Percentiles rank a stretch among this genome's conserved stretches.
These are phyloP conservation scores for Odocoileus virginianus DNA, from an alignment of 2,113 vertebrate genomes.

Conservation along the genomic window DNA sequence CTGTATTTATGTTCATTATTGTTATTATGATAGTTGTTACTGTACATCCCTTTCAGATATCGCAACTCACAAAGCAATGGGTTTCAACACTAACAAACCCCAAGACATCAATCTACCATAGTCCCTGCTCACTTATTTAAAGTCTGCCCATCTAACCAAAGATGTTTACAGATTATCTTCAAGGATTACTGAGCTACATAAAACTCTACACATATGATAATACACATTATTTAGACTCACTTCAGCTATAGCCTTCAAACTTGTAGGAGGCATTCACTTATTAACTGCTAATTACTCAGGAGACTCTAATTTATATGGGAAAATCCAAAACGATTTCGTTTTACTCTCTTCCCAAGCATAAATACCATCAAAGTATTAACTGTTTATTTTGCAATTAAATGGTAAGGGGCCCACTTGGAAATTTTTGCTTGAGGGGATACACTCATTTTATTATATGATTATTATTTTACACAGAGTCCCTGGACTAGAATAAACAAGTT, in stretches of 20 bases:
- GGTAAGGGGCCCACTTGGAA: constrained; percentile 48
- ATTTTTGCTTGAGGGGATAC: constrained; percentile 50
- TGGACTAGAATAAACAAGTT: constrained; percentile 45
- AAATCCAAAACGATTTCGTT: constrained; percentile 61
- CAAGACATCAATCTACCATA: neutral
- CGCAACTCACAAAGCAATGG: neutral
- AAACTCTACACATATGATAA: neutral
- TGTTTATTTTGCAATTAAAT: constrained; percentile 57
- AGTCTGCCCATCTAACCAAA: neutral
- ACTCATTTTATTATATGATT: neutral
- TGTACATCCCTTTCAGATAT: neutral
- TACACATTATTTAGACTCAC: constrained; percentile 22
- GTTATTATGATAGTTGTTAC: neutral
- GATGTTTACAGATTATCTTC: constrained; percentile 23
- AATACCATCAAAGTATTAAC: constrained; percentile 61
- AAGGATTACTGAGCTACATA: neutral
- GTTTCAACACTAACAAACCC: neutral
- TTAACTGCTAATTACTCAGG: constrained; percentile 61
- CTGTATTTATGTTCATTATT: neutral
- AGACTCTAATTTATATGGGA: constrained; percentile 62
- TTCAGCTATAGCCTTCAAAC: constrained; percentile 44
- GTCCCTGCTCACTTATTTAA: neutral
- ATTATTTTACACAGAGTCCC: constrained; percentile 25
- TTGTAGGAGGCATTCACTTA: constrained; percentile 51
- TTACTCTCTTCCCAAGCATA: constrained; percentile 58